Conservation (phyloP, 2,113 vertebrate genomes). For the Erythrolamprus reginae region DNA sequence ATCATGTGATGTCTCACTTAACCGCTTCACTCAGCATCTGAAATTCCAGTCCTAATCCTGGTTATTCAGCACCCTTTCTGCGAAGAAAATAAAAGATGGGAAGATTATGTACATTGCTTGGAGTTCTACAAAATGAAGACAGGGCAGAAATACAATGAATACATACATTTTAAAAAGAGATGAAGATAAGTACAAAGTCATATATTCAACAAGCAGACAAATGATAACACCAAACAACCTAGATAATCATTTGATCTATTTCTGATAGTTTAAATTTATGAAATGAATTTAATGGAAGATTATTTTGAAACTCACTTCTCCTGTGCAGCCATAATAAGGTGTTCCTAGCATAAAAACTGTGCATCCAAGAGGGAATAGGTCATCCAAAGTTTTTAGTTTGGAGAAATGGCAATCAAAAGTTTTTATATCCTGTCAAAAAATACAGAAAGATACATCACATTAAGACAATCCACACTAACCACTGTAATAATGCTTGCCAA, state of each 20-base stretch:
- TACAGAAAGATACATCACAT: conserved; percentile 6
- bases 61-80: neutral
- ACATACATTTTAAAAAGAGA: neutral
- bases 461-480: neutral
- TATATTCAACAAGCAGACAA: neutral
- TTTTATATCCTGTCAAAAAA: conserved; percentile 79
- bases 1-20: neutral
- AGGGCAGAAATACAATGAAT: neutral
- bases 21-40: neutral
- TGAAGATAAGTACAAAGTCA: neutral
- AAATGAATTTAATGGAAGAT: neutral
- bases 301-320: conserved; percentile 78
- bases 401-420: conserved; percentile 83
- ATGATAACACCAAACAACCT: neutral
- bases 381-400: conserved; percentile 83
- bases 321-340: conserved; percentile 91
- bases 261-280: neutral
- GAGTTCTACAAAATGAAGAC: neutral
- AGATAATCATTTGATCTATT: neutral
- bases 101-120: neutral
- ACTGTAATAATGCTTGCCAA: neutral
- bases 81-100: neutral
- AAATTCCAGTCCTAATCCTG: neutral
- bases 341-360: conserved; percentile 92
- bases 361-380: conserved; percentile 83